Percentiles rank a stretch among this genome's conserved stretches.
Conservation (phyloP, 2,113 vertebrate species). For the Pseudorasbora parva region DNA sequence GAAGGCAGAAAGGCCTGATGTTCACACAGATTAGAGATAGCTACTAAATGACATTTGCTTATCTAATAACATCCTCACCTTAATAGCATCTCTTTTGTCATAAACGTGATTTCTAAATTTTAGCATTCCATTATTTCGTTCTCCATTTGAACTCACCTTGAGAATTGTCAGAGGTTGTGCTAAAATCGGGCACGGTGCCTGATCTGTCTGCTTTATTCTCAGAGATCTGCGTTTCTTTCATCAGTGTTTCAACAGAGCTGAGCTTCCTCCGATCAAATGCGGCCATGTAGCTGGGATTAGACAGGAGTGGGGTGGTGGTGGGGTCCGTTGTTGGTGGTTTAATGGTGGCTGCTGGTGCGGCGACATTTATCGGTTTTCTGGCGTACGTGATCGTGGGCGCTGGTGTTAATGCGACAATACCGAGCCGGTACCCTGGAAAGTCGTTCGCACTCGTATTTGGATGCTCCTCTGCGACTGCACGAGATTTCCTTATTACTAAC, state of each 20-base stretch:
- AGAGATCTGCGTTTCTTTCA: constrained; percentile 65
- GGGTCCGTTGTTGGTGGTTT: constrained; percentile 46
- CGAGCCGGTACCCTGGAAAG: constrained; percentile 55
- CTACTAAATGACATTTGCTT: neutral
- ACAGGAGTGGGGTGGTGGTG: constrained; percentile 32
- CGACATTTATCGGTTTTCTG: constrained; percentile 31
- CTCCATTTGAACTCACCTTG: constrained; percentile 72
- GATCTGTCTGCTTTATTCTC: constrained; percentile 48
- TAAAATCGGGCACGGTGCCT: constrained; percentile 51
- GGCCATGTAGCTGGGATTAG: constrained; percentile 20
- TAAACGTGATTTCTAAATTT: neutral
- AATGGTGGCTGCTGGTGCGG: constrained; percentile 47
- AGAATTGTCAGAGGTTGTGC: constrained; percentile 61
- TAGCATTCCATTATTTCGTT: neutral
- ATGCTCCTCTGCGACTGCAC: constrained; percentile 61
- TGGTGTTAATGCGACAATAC: constrained; percentile 54
- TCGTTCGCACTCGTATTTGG: constrained; percentile 58
- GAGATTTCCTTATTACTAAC: constrained; percentile 64
- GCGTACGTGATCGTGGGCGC: constrained; percentile 56
- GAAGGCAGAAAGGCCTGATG: constrained; percentile 10
- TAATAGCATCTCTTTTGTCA: neutral
- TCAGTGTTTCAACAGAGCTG: constrained; percentile 58
- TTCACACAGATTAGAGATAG: neutral
- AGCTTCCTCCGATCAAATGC: constrained; percentile 25
- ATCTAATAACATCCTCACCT: neutral